phyloP scores from a whole-genome alignment of 2,113 vertebrate genomes.

The Psittacula cyanocephala region DNA sequence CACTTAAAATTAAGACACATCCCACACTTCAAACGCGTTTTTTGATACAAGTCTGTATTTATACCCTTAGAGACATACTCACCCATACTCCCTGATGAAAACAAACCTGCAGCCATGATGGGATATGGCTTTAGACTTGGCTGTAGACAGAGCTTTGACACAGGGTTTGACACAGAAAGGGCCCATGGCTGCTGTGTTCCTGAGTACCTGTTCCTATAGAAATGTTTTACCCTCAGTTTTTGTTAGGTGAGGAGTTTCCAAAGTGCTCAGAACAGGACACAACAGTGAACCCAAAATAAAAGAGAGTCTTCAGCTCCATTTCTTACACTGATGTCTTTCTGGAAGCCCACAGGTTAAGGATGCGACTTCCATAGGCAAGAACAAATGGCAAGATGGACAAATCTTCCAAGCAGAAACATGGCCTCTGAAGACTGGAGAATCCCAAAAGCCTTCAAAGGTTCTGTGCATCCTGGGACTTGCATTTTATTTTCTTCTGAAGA shows the following conservation, averaged over 20 bases:
- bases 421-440: background rate
- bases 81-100: background rate
- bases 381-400: background rate
- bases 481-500: background rate
- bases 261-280: background rate
- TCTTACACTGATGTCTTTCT: background rate
- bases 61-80: background rate
- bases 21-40: background rate
- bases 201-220: background rate
- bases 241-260: background rate
- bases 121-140: background rate
- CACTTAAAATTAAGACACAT: background rate
- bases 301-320: background rate
- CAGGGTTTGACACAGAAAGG: background rate
- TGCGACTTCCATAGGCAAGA: background rate
- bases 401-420: background rate
- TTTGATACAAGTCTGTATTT: background rate
- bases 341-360: background rate
- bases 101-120: background rate
- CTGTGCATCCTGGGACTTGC: background rate
- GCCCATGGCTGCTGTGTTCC: background rate
- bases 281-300: background rate
- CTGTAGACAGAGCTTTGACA: background rate
- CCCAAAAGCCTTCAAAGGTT: background rate
- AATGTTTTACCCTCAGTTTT: background rate